Conservation (phyloP, 64 coral and sea anemone species). For the Porites lutea region DNA sequence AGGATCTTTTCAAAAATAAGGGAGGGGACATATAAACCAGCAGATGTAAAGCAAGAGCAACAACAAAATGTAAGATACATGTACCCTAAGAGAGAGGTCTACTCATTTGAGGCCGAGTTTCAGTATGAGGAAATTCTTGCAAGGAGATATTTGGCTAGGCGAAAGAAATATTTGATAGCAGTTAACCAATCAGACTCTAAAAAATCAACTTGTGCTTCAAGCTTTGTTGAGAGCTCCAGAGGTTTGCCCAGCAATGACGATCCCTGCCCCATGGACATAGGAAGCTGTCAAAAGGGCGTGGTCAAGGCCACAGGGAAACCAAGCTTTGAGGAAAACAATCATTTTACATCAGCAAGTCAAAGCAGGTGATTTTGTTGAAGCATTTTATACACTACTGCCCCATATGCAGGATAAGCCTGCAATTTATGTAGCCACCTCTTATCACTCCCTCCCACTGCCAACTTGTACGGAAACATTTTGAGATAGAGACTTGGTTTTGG, state of each 20-base stretch:
- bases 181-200: not conserved
- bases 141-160: constrained; percentile 65
- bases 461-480: too few species aligned
- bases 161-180: not conserved
- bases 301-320: too few species aligned
- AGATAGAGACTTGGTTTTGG: too few species aligned
- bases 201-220: not conserved
- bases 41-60: not conserved
- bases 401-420: too few species aligned
- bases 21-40: constrained; percentile 20
- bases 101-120: constrained; percentile 81
- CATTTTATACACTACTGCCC: not conserved
- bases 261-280: constrained; percentile 60
- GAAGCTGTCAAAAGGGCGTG: constrained; percentile 55
- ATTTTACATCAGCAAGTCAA: not conserved
- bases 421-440: too few species aligned
- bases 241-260: not conserved
- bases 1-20: constrained; percentile 59
- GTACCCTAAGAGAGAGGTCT: constrained; percentile 96
- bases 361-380: not conserved
- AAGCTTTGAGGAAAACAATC: not conserved
- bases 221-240: not conserved
- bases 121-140: constrained; percentile 91
- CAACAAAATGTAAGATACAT: constrained; percentile 61
- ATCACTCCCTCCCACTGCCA: too few species aligned